Base-by-base conservation (phyloP, 2,888 invertebrate genomes). In the Odontomyia ornata region DNA sequence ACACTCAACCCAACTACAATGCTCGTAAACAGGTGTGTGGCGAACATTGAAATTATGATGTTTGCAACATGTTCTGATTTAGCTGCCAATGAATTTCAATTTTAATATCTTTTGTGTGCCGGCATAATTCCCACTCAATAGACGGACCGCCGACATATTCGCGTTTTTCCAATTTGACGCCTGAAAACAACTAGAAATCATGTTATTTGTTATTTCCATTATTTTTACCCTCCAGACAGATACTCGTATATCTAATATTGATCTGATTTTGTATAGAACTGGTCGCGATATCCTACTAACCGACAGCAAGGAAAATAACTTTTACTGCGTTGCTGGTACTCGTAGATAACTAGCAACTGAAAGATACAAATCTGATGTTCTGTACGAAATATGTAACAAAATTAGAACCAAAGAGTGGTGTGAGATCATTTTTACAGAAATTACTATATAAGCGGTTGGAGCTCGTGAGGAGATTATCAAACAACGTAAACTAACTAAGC, bases 291-390 rank as follows among this genome's bases (percentile, higher is more conserved):
- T 21, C 13, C 25, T 5, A 60, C n/a, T 52, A 28, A 9, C 43
- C 15, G 27, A 27, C 5, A n/a, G 57, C 72, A 72, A 73, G 73
- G 73, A 73, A 73, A 47, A 52, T 73, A 11, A 73, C 73, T 73
- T 73, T 73, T 73, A 73, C 73, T 73, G 23, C 69, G 65, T 1
- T 13, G 52, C 1, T 28, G 25, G n/a, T 18, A 72, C n/a, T 56
- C 9, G 18, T 13, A 5, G 11, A 18, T 28, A 18, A 18, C 15
- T 36, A 21, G 56, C 56, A 72, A 43, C 36, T 36, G 36, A 36
- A 9, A 36, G 36, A 36, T 36, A 36, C 21, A 43, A 2, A 28
- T 30, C 5, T 28, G 72, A 56, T 56, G 72, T 30, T 69, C 13
- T 69, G 3, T 43, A 56, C n/a, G 47, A 71, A 71, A 71, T 47